Evolutionary conservation across 2,888 invertebrate genomes (phyloP).

Genomic region (Anticlea derivata): DNA sequence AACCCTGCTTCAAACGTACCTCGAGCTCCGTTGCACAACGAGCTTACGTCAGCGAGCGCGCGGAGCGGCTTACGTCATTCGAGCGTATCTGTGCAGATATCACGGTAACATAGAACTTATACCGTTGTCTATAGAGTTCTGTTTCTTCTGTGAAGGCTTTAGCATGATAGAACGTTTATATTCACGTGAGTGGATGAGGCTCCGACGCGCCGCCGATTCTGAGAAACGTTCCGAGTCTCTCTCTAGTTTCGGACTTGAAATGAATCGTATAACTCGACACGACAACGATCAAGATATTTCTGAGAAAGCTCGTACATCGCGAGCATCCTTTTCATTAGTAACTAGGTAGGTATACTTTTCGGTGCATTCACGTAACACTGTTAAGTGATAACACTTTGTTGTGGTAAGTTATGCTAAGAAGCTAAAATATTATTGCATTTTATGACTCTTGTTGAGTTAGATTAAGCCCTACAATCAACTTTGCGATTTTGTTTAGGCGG

Average conservation of each 20-base stretch:
- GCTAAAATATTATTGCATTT: too few relatives aligned
- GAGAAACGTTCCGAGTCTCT: conserved; percentile 76
- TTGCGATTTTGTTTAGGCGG: too few relatives aligned
- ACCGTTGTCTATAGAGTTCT: conserved; percentile 50
- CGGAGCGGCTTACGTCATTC: conserved; percentile 81
- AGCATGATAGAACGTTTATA: conserved; percentile 81
- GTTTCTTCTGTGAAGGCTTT: conserved; percentile 51
- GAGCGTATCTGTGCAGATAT: conserved; percentile 57
- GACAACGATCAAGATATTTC: conserved; percentile 53
- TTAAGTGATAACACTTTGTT: too few relatives aligned
- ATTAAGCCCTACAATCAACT: too few relatives aligned
- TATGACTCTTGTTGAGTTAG: too few relatives aligned
- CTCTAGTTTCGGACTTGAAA: conserved; percentile 80
- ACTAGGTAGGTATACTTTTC: neutral
- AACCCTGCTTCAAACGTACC: conserved; percentile 78
- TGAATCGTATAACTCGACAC: conserved; percentile 65
- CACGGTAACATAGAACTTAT: conserved; percentile 67
- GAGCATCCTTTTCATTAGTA: conserved; percentile 32
- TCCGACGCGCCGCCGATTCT: conserved; percentile 77
- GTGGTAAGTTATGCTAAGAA: too few relatives aligned
- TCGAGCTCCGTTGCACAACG: conserved; percentile 81
- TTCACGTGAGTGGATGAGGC: conserved; percentile 83
- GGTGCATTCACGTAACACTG: too few relatives aligned
- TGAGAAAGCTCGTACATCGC: conserved; percentile 43
- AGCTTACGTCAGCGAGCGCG: conserved; percentile 82